A percentile compares a stretch with the other conserved stretches of the same genome.
Evolutionary conservation across 2,113 vertebrate species (phyloP).

Genomic region (Charina bottae): DNA sequence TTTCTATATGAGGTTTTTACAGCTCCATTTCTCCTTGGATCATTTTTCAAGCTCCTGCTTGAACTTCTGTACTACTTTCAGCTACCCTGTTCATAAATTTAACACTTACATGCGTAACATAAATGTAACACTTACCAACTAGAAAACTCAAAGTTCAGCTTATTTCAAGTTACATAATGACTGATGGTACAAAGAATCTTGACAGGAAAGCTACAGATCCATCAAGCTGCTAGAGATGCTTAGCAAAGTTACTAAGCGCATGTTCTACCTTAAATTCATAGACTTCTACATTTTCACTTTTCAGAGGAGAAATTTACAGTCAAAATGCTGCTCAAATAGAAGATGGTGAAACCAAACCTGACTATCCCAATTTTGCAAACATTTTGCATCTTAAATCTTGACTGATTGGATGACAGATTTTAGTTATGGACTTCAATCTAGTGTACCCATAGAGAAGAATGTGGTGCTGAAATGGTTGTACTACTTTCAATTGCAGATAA

Average conservation of each 20-base stretch:
- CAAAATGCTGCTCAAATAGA: slow-evolving; percentile 1
- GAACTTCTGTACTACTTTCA: not conserved
- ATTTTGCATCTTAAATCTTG: not conserved
- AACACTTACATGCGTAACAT: not conserved
- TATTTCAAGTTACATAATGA: not conserved
- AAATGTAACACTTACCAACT: not conserved
- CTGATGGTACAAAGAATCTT: not conserved
- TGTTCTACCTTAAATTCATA: not conserved
- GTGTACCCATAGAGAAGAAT: not conserved
- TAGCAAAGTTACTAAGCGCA: not conserved
- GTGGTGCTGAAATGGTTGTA: not conserved
- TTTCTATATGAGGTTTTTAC: not conserved
- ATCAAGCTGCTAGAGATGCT: not conserved
- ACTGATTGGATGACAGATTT: not conserved
- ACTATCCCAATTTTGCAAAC: not conserved
- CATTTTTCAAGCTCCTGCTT: not conserved
- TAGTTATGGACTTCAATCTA: not conserved
- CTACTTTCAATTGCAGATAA: not conserved
- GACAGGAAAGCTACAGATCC: not conserved
- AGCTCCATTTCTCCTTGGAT: not conserved
- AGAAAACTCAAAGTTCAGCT: not conserved
- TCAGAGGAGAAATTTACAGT: not conserved
- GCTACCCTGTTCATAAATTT: not conserved
- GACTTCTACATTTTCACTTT: not conserved
- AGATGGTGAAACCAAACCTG: not conserved